Evolutionary conservation across 2,797 vertebrate species (phyloP), one percentile per base, ranked within the genome.

Genomic region (Sebastes vulpes): DNA sequence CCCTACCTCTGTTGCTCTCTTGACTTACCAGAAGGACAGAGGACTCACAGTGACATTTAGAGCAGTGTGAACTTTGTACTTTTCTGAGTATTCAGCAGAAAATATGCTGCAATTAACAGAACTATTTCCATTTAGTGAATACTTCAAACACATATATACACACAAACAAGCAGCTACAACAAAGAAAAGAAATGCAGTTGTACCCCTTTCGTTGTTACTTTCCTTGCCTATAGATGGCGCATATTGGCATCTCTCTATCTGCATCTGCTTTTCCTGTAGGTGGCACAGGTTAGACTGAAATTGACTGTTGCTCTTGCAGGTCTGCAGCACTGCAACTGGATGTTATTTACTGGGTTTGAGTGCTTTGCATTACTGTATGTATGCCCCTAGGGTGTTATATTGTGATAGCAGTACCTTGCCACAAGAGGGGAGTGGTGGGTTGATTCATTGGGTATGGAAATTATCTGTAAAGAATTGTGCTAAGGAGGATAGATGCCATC

Each of bases 361-460:
- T 54, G n/a, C 63, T 64, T 71, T 68, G 31, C n/a, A 20, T 76
- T 1, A 42, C 5, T 3, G 26, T n/a, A 50, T 20, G n/a, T 9
- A 7, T 59, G 11, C 18, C 38, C 32, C 6, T 1, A 32, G 26
- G 28, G 7, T 5, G 1, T 31, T 50, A 9, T 9, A 59, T 42
- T 78, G 84, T 79, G 38, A 81, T 85, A 26, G 32, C 88, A 65
- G 18, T 14, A 4, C 20, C 5, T 80, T 73, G 57, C 92, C 94
- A 94, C 91, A 77, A 91, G 94, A 82, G 89, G 89, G 89, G 5
- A 80, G 91, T 82, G 71, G 79, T 83, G 78, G 29, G 79, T 61
- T 73, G 42, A 70, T 5, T 31, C 25, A 28, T 31, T 72, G 6
- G 12, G 48, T 12, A 23, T 65, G 21, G 59, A 64, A 57, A 69